Evolutionary conservation across 2,888 invertebrate species (phyloP), one percentile per base, ranked within the genome.

Genomic region (Drosophila putrida): DNA sequence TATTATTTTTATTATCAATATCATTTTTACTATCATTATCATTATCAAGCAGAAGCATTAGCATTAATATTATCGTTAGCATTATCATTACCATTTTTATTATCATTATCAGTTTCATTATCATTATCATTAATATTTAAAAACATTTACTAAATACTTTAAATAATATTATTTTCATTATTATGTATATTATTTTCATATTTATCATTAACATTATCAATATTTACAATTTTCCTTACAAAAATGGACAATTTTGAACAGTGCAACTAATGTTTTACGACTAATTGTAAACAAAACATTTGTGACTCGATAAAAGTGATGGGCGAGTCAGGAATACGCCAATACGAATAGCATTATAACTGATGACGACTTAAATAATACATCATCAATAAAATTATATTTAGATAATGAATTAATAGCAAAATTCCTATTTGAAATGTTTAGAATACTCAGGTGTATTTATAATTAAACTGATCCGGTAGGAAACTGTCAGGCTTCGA

Each of bases 201-300:
- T 25, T 25, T 43, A 43, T 2, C 11, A 43, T 43, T 25, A 43
- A 2, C 11, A 25, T 43, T 43, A 10, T 6, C 5, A 25, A 10
- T 25, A 20, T 15, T 10, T 33, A 5, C 1, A 47, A 33, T 15
- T 10, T 31, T 49, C 9, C 5, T 20, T 11, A 33, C 33, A 6
- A 6, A 9, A 28, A 13, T n/a, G 36, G 0, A 8, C 0, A 27
- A 36, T 53, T 39, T 10, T 39, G 4, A 11, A 1, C 39, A 41
- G 58, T 59, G 58, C n/a, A 20, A n/a, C 6, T 31, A 25, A 9
- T 31, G 10, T 25, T 39, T 38, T 33, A 54, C 38, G 54, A 38
- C 38, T 46, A 31, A 36, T 54, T 54, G 62, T 62, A 62, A 62
- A 62, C 61, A 61, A 61, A n/a, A 31, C 33, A n/a, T 6, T 39